Evolutionary conservation across 2,113 vertebrate genomes (phyloP), one percentile per base, ranked within the genome.

Genomic region (Delphinus delphis): DNA sequence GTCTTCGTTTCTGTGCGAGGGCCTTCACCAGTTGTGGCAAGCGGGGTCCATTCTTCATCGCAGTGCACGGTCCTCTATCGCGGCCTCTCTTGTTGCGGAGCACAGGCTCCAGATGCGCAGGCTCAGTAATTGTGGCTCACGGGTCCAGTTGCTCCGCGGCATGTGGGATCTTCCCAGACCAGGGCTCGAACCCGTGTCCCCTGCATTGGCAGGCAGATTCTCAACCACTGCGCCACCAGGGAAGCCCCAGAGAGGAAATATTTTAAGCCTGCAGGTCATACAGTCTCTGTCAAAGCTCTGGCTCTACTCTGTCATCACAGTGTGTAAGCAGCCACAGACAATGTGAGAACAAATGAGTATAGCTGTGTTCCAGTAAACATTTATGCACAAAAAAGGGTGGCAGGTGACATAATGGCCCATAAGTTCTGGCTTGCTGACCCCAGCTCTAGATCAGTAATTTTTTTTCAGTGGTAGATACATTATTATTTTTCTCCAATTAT

Each of bases 321-420:
- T 5, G 3, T 2, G 12, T n/a, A 83, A 58, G 3, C n/a, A 60
- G 50, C 33, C 41, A 47, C 1, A 28, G 8, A n/a, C 8, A 18
- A 2, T 3, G 12, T 0, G 4, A 5, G 23, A 25, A 8, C 47
- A 17, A 7, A 41, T 6, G 53, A 68, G 26, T 8, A 9, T 0
- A 41, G 88, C 62, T 31, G 12, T 55, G 31, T 26, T 53, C 33
- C 20, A 2, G 20, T 33, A 38, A 62, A 33, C 65, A 70, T 41
- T 38, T 47, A 62, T 14, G 67, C 31, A 79, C 2, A 28, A 23
- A 62, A 21, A 50, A 8, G 44, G 5, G 63, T 6, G 12, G 65
- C 58, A 53, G 18, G 23, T 28, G 47, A 21, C 21, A 21, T 44
- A 0, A 1, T 73, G 74, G n/a, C n/a, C 65, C 33, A 3, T 28